Evolutionary conservation across 2,888 invertebrate genomes (phyloP).

Genomic region (Oscheius sp.): DNA sequence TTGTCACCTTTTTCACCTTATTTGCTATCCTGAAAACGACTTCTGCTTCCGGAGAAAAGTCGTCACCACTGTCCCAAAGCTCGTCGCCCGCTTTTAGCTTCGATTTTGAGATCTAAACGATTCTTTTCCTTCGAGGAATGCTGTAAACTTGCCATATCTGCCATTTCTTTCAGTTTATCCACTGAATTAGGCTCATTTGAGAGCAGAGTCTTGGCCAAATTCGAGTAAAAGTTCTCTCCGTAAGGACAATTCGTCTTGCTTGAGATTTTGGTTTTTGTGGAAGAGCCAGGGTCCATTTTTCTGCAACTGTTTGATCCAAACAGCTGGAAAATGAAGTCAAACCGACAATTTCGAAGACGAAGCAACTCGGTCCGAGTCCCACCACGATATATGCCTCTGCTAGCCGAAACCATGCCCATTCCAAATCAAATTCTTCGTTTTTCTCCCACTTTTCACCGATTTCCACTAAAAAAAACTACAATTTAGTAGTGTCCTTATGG

Average conservation of each 20-base stretch:
- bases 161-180: conserved; percentile 20
- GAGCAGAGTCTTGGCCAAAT: conserved; percentile 3
- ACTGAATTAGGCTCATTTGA: conserved; percentile 26
- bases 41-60: conserved; percentile 25
- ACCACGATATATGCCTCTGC: not conserved
- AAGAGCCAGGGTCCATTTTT: not conserved
- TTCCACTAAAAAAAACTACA: not conserved
- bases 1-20: conserved; percentile 8
- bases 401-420: not conserved
- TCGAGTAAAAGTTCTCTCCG: conserved; percentile 24
- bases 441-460: not conserved
- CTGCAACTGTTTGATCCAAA: not conserved
- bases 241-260: conserved; percentile 19
- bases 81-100: conserved; percentile 17
- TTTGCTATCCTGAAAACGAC: conserved; percentile 14
- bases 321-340: not conserved
- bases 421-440: not conserved
- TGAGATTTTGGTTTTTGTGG: not conserved
- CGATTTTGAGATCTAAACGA: conserved; percentile 12
- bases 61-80: conserved; percentile 33
- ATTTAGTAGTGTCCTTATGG: conserved; percentile 51
- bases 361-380: not conserved
- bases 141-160: conserved; percentile 14
- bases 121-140: not conserved
- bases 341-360: not conserved